These are phyloP conservation scores for Antechinus stuartii DNA, from an alignment of 2,113 vertebrate genomes.

Conservation along the genomic window DNA sequence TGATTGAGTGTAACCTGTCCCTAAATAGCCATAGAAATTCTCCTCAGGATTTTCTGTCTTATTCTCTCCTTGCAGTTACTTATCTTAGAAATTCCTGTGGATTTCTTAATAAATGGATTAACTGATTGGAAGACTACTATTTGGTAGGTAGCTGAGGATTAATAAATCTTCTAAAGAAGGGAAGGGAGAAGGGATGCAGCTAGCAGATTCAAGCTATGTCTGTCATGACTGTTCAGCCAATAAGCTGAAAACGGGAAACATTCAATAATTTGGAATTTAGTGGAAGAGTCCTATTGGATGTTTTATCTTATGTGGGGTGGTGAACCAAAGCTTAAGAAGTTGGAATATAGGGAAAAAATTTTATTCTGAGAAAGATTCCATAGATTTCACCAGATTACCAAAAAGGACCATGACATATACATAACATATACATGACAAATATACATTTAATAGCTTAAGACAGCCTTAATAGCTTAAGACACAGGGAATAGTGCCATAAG, in stretches of 20 bases:
- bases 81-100: not conserved
- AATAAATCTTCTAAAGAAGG: not conserved
- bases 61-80: not conserved
- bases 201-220: not conserved
- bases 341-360: not conserved
- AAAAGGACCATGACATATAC: not conserved
- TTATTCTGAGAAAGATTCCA: not conserved
- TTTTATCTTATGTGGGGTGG: too few species aligned
- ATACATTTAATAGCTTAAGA: too few species aligned
- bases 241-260: not conserved
- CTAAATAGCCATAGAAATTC: not conserved
- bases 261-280: not conserved
- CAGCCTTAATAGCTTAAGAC: too few species aligned
- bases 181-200: not conserved
- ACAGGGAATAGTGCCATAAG: not conserved
- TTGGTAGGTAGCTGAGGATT: not conserved
- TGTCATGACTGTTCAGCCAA: not conserved
- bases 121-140: not conserved
- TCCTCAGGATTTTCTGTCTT: not conserved
- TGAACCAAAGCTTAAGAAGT: too few species aligned
- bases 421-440: not conserved
- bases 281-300: not conserved
- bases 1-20: not conserved
- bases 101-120: not conserved
- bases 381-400: not conserved